These are phyloP conservation scores for Bombus sibiricus DNA, from an alignment of 1,140 invertebrate genomes.

Conservation along the genomic window DNA sequence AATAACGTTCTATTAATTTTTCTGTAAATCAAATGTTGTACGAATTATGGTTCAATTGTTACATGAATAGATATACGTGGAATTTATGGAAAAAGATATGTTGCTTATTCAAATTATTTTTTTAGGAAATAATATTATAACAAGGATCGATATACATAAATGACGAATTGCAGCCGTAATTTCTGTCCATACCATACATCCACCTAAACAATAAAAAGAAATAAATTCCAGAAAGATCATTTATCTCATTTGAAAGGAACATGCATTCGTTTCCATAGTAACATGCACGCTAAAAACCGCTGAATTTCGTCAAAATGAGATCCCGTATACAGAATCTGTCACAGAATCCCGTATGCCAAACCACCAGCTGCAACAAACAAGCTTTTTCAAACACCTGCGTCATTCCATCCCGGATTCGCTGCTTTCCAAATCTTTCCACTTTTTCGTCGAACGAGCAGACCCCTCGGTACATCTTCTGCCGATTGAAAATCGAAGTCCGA, in stretches of 20 bases:
- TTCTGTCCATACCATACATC: neutral
- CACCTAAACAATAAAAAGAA: neutral
- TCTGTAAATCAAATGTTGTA: too few species aligned
- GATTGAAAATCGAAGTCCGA: neutral
- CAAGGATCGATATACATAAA: neutral
- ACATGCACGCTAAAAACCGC: neutral
- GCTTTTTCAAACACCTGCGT: neutral
- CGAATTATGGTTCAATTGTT: too few species aligned
- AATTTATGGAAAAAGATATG: neutral
- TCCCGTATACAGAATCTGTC: neutral
- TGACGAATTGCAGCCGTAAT: neutral
- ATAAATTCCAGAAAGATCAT: neutral
- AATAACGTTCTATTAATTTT: too few species aligned
- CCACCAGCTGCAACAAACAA: too few species aligned
- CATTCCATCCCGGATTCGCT: neutral
- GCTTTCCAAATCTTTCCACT: neutral
- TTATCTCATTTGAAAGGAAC: neutral
- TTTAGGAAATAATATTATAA: too few species aligned
- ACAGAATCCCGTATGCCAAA: too few species aligned
- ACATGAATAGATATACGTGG: neutral
- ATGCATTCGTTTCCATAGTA: neutral
- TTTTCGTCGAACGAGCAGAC: neutral
- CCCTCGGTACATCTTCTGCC: neutral
- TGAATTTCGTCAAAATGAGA: neutral
- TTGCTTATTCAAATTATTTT: too few species aligned